phyloP scores from a whole-genome alignment of 1,140 invertebrate species.

The Rhopalosiphum maidis region DNA sequence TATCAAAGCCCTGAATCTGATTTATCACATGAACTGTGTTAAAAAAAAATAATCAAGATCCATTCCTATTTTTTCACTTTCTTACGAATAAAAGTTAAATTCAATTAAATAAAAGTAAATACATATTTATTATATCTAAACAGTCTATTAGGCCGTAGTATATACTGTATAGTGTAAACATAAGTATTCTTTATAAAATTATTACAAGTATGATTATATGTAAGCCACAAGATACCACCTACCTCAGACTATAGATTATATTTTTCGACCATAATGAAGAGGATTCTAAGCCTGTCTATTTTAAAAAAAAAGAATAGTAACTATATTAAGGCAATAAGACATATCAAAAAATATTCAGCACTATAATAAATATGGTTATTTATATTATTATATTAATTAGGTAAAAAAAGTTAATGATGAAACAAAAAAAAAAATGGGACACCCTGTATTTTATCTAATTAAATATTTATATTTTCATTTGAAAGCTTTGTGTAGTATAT shows the following conservation, averaged over 20 bases:
- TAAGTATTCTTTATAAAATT: not conserved
- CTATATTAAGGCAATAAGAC: not conserved
- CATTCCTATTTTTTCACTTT: not conserved
- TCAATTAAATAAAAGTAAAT: not conserved
- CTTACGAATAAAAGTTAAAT: not conserved
- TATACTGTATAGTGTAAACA: not conserved
- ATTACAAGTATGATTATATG: not conserved
- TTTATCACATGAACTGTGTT: not conserved
- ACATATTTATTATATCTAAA: not conserved
- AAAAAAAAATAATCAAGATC: not conserved
- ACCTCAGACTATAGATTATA: not conserved
- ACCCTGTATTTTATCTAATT: not conserved
- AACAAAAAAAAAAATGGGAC: not conserved
- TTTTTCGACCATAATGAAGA: not conserved
- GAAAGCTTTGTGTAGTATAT: not conserved
- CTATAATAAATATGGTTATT: not conserved
- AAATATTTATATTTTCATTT: not conserved
- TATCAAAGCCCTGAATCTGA: not conserved
- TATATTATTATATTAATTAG: not conserved
- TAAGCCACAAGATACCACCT: not conserved
- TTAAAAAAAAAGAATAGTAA: not conserved
- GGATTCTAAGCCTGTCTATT: not conserved
- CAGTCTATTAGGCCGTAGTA: not conserved
- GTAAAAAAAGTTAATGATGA: not conserved
- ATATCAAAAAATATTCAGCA: not conserved